phyloP scores from a whole-genome alignment of 2,888 invertebrate genomes.

The Smittia sp. region DNA sequence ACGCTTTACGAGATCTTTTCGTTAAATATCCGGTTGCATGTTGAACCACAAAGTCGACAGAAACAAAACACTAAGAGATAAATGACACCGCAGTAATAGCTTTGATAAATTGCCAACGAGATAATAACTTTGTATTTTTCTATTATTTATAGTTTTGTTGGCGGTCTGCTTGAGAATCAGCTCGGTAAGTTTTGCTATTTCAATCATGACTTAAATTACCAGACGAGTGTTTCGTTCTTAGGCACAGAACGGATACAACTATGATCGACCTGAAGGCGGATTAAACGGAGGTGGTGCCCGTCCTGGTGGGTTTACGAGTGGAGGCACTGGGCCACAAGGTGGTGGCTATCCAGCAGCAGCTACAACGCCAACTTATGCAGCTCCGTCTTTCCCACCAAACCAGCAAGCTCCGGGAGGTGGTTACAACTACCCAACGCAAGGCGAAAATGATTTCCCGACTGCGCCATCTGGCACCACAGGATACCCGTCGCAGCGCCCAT shows the following conservation, averaged over 20 bases:
- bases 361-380: conserved; percentile 44
- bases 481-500: conserved; percentile 41
- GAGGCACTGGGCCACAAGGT: conserved; percentile 42
- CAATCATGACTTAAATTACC: not conserved
- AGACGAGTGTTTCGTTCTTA: conserved; percentile 46
- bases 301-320: conserved; percentile 44
- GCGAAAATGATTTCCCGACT: conserved; percentile 46
- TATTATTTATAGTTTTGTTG: conserved; percentile 28
- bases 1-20: not conserved
- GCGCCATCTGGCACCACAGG: conserved; percentile 44
- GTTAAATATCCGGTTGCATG: conserved; percentile 23
- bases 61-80: not conserved
- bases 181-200: conserved; percentile 22
- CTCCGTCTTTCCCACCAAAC: conserved; percentile 45
- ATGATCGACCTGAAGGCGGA: conserved; percentile 66
- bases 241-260: conserved; percentile 73
- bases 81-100: not conserved
- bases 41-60: not conserved
- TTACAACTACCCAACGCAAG: conserved; percentile 45
- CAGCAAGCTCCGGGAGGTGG: conserved; percentile 48
- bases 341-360: conserved; percentile 44
- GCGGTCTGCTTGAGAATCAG: conserved; percentile 22
- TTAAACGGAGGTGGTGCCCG: conserved; percentile 48
- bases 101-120: conserved; percentile 7
- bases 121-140: not conserved